Conservation (phyloP, 2,888 invertebrate genomes). For the Tetragonula carbonaria region DNA sequence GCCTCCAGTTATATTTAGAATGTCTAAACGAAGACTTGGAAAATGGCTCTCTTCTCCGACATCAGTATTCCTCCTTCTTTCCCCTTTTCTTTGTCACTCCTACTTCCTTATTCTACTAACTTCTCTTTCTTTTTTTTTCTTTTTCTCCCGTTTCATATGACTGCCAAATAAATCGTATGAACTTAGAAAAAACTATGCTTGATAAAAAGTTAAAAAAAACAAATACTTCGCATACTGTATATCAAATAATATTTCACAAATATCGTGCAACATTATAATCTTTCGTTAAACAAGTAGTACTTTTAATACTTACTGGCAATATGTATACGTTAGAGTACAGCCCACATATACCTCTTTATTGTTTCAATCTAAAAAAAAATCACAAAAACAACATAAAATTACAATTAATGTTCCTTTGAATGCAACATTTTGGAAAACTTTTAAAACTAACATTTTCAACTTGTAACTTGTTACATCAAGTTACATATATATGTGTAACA, state of each 20-base stretch:
- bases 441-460: slow-evolving; percentile 26
- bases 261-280: neutral
- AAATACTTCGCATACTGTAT: neutral
- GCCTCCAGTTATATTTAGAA: slow-evolving; percentile 82
- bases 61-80: slow-evolving; percentile 64
- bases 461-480: neutral
- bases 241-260: neutral
- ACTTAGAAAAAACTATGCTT: slow-evolving; percentile 5
- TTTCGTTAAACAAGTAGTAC: neutral
- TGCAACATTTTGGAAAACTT: neutral
- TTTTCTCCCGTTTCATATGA: neutral
- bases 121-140: slow-evolving; percentile 21
- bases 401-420: neutral
- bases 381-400: slow-evolving; percentile 1
- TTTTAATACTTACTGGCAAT: slow-evolving; percentile 39
- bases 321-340: slow-evolving; percentile 24
- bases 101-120: slow-evolving; percentile 45
- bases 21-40: slow-evolving; percentile 83
- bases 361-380: slow-evolving; percentile 48
- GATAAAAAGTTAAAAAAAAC: neutral
- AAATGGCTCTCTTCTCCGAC: slow-evolving; percentile 81
- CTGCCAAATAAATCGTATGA: slow-evolving; percentile 39
- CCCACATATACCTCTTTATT: slow-evolving; percentile 32
- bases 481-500: too few relatives aligned
- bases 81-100: slow-evolving; percentile 43